Evolutionary conservation across 2,888 invertebrate species (phyloP).

Genomic region (Carterocephalus palaemon): DNA sequence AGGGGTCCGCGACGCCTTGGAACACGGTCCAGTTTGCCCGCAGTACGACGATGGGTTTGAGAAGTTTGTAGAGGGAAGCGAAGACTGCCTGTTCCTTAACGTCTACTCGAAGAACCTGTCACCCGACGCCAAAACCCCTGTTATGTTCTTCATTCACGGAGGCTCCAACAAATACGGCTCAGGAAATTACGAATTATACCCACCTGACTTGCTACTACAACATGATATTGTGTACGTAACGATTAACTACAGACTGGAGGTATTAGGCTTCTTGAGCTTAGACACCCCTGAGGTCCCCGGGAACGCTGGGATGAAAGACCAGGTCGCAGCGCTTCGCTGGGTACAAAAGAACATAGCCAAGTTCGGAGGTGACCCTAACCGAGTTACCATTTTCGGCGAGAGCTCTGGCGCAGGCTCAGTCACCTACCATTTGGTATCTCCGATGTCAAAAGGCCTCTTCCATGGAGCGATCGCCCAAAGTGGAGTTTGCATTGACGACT

Average conservation of each 20-base stretch:
- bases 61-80: constrained; percentile 38
- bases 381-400: constrained; percentile 53
- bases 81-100: constrained; percentile 52
- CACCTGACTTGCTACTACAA: constrained; percentile 52
- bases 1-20: constrained; percentile 43
- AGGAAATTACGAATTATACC: constrained; percentile 43
- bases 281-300: constrained; percentile 51
- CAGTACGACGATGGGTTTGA: constrained; percentile 40
- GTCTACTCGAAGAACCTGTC: constrained; percentile 44
- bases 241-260: constrained; percentile 55
- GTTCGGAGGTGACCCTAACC: constrained; percentile 46
- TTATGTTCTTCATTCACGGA: constrained; percentile 60
- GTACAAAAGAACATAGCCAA: constrained; percentile 43
- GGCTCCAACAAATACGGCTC: constrained; percentile 50
- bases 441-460: constrained; percentile 51
- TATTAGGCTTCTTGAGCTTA: constrained; percentile 47
- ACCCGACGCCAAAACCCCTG: constrained; percentile 41
- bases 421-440: constrained; percentile 51
- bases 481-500: constrained; percentile 41
- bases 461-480: constrained; percentile 52
- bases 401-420: constrained; percentile 54
- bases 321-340: constrained; percentile 48
- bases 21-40: constrained; percentile 48
- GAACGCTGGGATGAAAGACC: constrained; percentile 55
- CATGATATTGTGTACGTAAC: constrained; percentile 58